Percentiles rank a stretch among this genome's conserved stretches.
These are phyloP conservation scores for Tortricodes alternella DNA, from an alignment of 2,888 invertebrate genomes.

Conservation along the genomic window DNA sequence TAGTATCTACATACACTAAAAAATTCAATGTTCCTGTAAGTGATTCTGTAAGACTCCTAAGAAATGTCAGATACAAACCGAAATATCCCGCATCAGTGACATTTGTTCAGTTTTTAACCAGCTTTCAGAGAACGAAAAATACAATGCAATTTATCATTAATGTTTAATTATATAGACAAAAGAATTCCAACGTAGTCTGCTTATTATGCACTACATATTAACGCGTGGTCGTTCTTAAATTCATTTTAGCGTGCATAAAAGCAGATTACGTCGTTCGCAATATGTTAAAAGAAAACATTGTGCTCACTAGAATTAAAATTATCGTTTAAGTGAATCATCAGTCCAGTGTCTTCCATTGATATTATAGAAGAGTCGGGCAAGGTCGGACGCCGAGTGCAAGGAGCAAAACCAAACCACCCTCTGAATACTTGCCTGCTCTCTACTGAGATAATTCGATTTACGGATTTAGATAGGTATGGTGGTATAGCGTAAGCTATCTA, in stretches of 20 bases:
- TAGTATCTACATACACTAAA: not conserved
- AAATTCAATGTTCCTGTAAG: not conserved
- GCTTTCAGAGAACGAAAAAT: too few relatives aligned
- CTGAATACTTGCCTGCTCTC: constrained; percentile 1
- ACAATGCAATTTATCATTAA: too few relatives aligned
- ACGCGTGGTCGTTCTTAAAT: not conserved
- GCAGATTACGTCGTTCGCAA: not conserved
- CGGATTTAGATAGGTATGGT: constrained; percentile 35
- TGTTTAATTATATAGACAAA: too few relatives aligned
- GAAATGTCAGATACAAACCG: too few relatives aligned
- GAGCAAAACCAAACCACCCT: too few relatives aligned
- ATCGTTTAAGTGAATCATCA: constrained; percentile 25
- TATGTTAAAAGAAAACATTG: constrained; percentile 1
- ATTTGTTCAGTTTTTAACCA: too few relatives aligned
- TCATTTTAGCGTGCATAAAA: not conserved
- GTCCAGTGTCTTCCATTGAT: constrained; percentile 44
- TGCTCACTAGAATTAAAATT: constrained; percentile 23
- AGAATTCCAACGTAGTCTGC: too few relatives aligned
- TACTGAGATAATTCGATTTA: constrained; percentile 29
- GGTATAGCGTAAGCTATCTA: constrained; percentile 45
- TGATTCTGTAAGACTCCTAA: not conserved
- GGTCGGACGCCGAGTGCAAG: too few relatives aligned
- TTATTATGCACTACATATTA: not conserved
- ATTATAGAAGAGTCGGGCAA: constrained; percentile 20
- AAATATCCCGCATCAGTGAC: too few relatives aligned